Conservation (phyloP, 35 echinoderm and acorn worm species). For the Heliocidaris erythrogramma region DNA sequence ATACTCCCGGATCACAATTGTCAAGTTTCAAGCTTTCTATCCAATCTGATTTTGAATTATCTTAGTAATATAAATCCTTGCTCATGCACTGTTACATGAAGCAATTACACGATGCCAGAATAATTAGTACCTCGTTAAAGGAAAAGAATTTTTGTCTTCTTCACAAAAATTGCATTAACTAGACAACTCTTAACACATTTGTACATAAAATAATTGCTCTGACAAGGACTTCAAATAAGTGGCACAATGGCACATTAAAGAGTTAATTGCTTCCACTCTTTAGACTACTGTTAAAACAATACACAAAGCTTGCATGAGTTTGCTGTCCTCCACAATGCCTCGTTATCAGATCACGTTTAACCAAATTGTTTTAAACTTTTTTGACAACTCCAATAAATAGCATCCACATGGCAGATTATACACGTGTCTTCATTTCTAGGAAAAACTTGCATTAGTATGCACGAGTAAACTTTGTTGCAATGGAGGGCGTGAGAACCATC, state of each 20-base stretch:
- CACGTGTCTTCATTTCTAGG: no score
- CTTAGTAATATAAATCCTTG: neutral
- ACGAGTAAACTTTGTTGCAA: no score
- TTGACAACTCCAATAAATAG: no score
- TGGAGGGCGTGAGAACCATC: no score
- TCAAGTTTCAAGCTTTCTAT: neutral
- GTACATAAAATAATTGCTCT: no score
- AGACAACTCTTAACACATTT: neutral
- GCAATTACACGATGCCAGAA: neutral
- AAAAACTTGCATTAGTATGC: no score
- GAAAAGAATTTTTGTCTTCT: neutral
- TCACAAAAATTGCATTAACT: neutral
- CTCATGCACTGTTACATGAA: neutral
- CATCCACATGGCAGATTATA: no score
- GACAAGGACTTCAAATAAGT: no score
- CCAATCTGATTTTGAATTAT: neutral
- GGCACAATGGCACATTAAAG: no score
- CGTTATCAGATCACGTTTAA: neutral
- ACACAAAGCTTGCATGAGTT: neutral
- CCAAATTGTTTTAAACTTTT: no score
- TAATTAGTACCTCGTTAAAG: neutral
- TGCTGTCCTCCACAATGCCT: neutral
- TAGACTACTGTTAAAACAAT: neutral
- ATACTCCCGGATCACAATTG: neutral
- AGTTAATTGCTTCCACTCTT: no score